phyloP scores from a whole-genome alignment of 2,797 vertebrate species.

The Anguilla marmorata region DNA sequence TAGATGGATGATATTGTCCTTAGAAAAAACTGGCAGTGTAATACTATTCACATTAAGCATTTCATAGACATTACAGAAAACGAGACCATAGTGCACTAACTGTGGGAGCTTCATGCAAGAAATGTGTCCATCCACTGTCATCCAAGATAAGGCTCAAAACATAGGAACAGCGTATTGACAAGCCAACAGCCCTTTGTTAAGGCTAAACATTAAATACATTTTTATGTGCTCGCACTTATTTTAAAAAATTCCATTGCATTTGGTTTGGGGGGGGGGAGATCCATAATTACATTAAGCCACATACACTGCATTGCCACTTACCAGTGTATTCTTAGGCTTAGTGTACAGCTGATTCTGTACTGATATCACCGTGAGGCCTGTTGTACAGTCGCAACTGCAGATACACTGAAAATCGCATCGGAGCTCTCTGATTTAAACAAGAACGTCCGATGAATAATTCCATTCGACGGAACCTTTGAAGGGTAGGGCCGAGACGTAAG shows the following conservation, averaged over 20 bases:
- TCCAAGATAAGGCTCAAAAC: not conserved
- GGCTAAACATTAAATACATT: not conserved
- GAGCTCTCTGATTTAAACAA: not conserved
- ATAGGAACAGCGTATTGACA: not conserved
- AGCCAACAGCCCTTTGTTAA: not conserved
- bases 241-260: not conserved
- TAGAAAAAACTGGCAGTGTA: not conserved
- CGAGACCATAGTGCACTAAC: not conserved
- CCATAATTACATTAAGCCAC: not conserved
- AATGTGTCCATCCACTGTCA: not conserved
- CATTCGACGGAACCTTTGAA: not conserved
- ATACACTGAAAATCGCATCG: not conserved
- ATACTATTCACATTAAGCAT: not conserved
- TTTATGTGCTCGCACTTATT: not conserved
- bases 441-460: not conserved
- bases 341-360: not conserved
- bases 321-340: not conserved
- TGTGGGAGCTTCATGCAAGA: not conserved
- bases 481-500: not conserved
- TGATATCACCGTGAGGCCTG: not conserved
- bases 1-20: not conserved
- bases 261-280: not conserved
- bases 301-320: not conserved
- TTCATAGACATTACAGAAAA: not conserved
- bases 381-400: not conserved